These are phyloP conservation scores for Ceratoteleas bidentatus DNA, from an alignment of 1,140 invertebrate species.

Conservation along the genomic window DNA sequence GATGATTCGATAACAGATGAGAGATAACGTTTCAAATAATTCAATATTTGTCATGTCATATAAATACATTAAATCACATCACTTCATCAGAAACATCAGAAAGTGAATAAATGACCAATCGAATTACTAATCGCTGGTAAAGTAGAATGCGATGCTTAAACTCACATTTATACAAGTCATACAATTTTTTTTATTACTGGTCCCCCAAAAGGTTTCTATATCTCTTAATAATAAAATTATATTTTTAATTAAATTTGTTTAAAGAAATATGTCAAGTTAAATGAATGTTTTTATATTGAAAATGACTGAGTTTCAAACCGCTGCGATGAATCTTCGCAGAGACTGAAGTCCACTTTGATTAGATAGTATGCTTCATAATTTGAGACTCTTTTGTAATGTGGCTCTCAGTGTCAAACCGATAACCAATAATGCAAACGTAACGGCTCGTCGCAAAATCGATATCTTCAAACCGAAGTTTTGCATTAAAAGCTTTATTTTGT, in stretches of 20 bases:
- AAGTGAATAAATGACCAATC: not conserved
- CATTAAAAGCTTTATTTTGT: not conserved
- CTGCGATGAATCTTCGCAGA: conserved; percentile 6
- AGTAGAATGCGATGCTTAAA: not conserved
- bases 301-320: too few species aligned
- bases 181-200: not conserved
- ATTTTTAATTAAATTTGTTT: too few species aligned
- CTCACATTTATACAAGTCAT: not conserved
- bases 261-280: too few species aligned
- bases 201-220: too few species aligned
- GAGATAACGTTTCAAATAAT: not conserved
- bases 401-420: not conserved
- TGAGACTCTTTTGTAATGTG: conserved; percentile 19
- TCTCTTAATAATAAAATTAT: too few species aligned
- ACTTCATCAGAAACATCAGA: not conserved
- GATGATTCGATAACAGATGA: not conserved
- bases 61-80: not conserved
- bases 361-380: conserved; percentile 28
- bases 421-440: conserved; percentile 15
- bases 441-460: conserved; percentile 7
- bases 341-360: conserved; percentile 34
- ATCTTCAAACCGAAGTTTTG: not conserved
- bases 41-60: not conserved
- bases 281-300: too few species aligned
- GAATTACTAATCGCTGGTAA: conserved; percentile 7